Evolutionary conservation across 37 sponge, comb jelly and placozoan genomes (phyloP), one percentile per base, ranked within the genome.

Genomic region (Cliona cf. orientalis): DNA sequence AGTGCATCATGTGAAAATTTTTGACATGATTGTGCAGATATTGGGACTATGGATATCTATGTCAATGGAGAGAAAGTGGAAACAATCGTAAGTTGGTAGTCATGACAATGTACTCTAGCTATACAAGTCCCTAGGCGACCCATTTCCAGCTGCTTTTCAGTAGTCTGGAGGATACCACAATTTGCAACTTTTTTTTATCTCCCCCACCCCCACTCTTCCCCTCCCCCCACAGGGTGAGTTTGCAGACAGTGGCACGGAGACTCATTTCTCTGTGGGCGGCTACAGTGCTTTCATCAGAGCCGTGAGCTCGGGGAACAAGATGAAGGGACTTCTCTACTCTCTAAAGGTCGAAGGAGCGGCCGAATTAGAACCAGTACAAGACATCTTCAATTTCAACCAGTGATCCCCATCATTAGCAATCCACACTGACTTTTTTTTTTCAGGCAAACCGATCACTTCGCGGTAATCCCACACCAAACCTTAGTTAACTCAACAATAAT

Each of bases 1-100:
- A n/a, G n/a, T n/a, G n/a, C n/a, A n/a, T n/a, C n/a, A n/a, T n/a
- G n/a, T n/a, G n/a, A n/a, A n/a, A n/a, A n/a, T n/a, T n/a, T n/a
- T n/a, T n/a, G n/a, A n/a, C n/a, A n/a, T n/a, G n/a, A n/a, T n/a
- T n/a, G n/a, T n/a, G n/a, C 80, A 95, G 98, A 95, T 36, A 80
- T 81, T 19, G 91, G 84, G 28, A 90, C 78, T 23, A 80, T 99
- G 87, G 95, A 99, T 9, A 91, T 99, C 45, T 99, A 91, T 64
- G 85, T 92, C 29, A 95, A 99, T 83, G 99, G 99, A 7, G 35
- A 78, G 57, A 71, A 81, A 22, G 58, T 87, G 2, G 89, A 96
- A 1, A 82, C 90, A 26, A 45, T 75, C 59, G 97, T 97, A 79
- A 89, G 95, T 83, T 2, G 4, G 31, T 7, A 31, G 60, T 59